Percentiles rank a stretch among this genome's conserved stretches.
These are phyloP conservation scores for Yponomeuta sedellus DNA, from an alignment of 2,888 invertebrate genomes.

Conservation along the genomic window DNA sequence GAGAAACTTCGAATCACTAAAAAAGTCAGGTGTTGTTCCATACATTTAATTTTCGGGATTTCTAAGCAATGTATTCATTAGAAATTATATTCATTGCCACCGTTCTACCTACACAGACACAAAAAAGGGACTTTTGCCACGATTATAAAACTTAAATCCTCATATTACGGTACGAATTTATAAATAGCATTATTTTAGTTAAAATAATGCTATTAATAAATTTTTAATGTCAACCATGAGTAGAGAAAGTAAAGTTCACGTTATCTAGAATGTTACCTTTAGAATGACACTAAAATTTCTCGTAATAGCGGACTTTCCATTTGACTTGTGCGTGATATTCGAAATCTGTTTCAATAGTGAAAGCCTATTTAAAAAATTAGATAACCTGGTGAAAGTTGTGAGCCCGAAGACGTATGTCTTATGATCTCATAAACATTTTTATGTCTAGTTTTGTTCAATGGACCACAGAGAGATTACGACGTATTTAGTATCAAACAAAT, in stretches of 20 bases:
- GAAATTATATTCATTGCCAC: too few species aligned
- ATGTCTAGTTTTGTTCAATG: neutral
- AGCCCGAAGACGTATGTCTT: neutral
- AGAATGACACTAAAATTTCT: neutral
- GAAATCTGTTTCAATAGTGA: slow-evolving; percentile 15
- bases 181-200: neutral
- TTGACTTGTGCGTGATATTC: slow-evolving; percentile 11
- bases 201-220: neutral
- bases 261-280: neutral
- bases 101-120: too few species aligned
- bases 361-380: slow-evolving; percentile 14
- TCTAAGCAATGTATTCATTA: too few species aligned
- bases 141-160: too few species aligned
- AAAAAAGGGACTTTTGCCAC: too few species aligned
- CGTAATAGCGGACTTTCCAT: slow-evolving; percentile 7
- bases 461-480: too few species aligned
- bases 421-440: neutral
- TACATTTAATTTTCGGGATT: too few species aligned
- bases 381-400: slow-evolving; percentile 12
- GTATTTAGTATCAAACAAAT: too few species aligned
- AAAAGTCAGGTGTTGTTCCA: too few species aligned
- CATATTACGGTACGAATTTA: too few species aligned
- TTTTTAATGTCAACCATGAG: neutral
- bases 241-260: neutral
- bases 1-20: too few species aligned